Percentiles rank a stretch among this genome's conserved stretches.
These are phyloP conservation scores for Ciconia stormi DNA, from an alignment of 2,113 vertebrate species.

Conservation along the genomic window DNA sequence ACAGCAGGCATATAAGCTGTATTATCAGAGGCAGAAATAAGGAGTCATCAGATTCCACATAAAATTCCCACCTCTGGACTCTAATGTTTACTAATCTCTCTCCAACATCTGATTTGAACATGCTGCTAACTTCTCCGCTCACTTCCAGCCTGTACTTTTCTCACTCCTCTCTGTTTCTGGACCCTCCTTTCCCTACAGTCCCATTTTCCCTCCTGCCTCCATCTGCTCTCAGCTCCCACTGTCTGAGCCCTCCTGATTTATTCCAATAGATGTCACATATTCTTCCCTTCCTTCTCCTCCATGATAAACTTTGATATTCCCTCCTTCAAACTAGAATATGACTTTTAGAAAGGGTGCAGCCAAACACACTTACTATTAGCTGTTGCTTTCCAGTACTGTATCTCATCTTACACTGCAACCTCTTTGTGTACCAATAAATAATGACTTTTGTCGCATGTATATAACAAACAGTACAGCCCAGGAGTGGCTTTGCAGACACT, in stretches of 20 bases:
- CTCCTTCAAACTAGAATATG: not conserved
- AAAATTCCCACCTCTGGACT: not conserved
- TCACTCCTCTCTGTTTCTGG: not conserved
- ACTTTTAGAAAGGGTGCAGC: not conserved
- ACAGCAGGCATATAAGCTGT: not conserved
- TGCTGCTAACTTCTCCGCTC: not conserved
- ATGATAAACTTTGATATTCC: not conserved
- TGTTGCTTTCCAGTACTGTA: not conserved
- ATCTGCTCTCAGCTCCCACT: not conserved
- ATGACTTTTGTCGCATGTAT: not conserved
- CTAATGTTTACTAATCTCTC: not conserved
- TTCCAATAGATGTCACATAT: not conserved
- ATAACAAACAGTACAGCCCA: not conserved
- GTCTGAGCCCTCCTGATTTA: not conserved
- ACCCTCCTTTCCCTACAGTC: not conserved
- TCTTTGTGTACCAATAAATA: not conserved
- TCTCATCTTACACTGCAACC: not conserved
- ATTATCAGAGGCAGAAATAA: not conserved
- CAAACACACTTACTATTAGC: not conserved
- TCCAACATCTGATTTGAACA: not conserved
- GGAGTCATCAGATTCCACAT: not conserved
- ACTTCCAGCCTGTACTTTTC: not conserved
- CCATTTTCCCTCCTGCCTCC: not conserved
- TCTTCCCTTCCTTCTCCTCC: not conserved
- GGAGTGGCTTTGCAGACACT: not conserved